Base-by-base conservation (phyloP, 2,888 invertebrate genomes). In the Priocnemis perturbator region DNA sequence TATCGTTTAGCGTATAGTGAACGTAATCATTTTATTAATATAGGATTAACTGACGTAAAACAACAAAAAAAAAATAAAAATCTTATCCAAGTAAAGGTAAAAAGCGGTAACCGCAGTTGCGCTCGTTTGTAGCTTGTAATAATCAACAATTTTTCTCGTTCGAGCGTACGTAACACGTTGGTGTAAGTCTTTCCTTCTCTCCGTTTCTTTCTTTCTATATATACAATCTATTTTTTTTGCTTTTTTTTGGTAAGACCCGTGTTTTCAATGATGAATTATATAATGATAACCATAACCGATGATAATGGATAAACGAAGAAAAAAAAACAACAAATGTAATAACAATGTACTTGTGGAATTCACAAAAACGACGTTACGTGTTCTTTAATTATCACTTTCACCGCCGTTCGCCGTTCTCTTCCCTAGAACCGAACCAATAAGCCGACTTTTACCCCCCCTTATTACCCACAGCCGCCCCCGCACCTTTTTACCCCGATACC, bases 1-100 rank as follows among this genome's bases (percentile, higher is more conserved):
- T 50, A 79, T 81, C 72, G 70, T 73, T 59, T 82, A 83, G 83
- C 67, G 61, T 80, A 60, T 81, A 80, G 78, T 79, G 64, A 73
- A 80, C 84, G 77, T 85, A 83, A 82, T 78, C 79, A 81, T 85
- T 86, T 86, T 84, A 86, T 85, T 84, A 86, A 81, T 76, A 67
- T 74, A 81, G 79, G 50, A 74, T 81, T 81, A 81, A 77, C 70
- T 64, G 69, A 63, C 77, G 50, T 71, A 77, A 74, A 37, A 11
- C 37, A 37, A 37, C 7, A 37, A 37, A 37, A 26, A 26, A n/a
- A n/a, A n/a, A n/a, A n/a, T n/a, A n/a, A n/a, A 60, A 53, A 23
- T 15, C 20, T 59, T 47, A 59, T 30, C 45, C 11, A 53, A 21
- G 26, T 48, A 53, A 53, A 53, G 45, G 52, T 44, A 58, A 58